Conservation (phyloP, 1,140 invertebrate species). For the Eumaeus atala region DNA sequence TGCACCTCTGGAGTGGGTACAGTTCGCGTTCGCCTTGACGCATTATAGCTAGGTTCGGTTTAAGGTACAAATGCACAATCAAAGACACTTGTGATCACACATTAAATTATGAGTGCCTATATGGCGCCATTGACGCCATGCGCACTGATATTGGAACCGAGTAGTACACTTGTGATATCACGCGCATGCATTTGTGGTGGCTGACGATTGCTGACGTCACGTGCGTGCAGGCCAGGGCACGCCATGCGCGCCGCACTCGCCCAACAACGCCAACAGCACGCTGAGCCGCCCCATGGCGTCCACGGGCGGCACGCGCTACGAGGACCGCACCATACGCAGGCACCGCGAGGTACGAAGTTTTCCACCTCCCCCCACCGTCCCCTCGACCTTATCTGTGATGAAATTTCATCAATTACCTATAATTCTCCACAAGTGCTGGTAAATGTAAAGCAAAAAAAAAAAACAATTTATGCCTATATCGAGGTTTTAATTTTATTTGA, state of each 20-base stretch:
- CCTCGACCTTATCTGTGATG: too few relatives aligned
- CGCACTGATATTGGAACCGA: too few relatives aligned
- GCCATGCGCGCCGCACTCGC: constrained; percentile 83
- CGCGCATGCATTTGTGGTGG: constrained; percentile 14
- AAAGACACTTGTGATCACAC: too few relatives aligned
- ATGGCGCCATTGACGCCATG: too few relatives aligned
- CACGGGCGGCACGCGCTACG: constrained; percentile 93
- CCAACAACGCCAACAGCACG: constrained; percentile 93
- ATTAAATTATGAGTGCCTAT: too few relatives aligned
- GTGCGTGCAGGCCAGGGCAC: constrained; percentile 47
- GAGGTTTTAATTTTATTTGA: too few relatives aligned
- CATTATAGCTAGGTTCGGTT: too few relatives aligned
- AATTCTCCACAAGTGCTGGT: neutral
- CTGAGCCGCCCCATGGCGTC: constrained; percentile 95
- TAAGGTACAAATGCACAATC: too few relatives aligned
- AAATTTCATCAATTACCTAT: too few relatives aligned
- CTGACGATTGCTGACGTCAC: constrained; percentile 9
- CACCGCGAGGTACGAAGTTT: constrained; percentile 62
- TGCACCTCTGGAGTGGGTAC: too few relatives aligned
- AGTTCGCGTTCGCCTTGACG: too few relatives aligned
- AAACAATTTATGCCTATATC: neutral
- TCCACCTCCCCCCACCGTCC: neutral
- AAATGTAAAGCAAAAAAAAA: neutral
- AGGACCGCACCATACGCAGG: constrained; percentile 90
- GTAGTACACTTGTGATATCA: neutral